A percentile compares a stretch with the other conserved stretches of the same genome.
Evolutionary conservation across 2,888 invertebrate genomes (phyloP).

Genomic region (Apotomis capreana): DNA sequence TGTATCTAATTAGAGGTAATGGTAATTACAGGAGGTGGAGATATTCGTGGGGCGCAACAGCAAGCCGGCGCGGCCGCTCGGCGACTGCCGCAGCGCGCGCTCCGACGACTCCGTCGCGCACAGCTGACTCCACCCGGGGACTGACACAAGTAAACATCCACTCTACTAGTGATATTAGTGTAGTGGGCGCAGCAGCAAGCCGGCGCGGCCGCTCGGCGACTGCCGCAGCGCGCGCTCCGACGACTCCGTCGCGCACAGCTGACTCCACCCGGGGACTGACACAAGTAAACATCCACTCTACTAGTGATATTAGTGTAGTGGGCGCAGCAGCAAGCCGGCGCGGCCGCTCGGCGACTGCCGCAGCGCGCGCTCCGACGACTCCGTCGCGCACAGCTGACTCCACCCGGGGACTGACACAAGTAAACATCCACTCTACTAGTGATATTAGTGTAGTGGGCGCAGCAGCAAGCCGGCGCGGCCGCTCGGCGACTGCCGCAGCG

Average conservation of each 20-base stretch:
- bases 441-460: too few species aligned
- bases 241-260: slow-evolving; percentile 61
- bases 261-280: slow-evolving; percentile 50
- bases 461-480: too few species aligned
- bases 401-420: not conserved
- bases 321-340: too few species aligned
- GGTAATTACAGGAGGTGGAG: slow-evolving; percentile 72
- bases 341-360: slow-evolving; percentile 59
- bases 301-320: too few species aligned
- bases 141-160: not conserved
- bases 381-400: slow-evolving; percentile 66
- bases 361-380: slow-evolving; percentile 53
- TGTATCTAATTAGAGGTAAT: too few species aligned
- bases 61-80: slow-evolving; percentile 63
- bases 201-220: slow-evolving; percentile 54
- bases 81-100: slow-evolving; percentile 60
- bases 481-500: slow-evolving; percentile 62
- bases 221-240: slow-evolving; percentile 55
- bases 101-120: slow-evolving; percentile 55
- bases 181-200: too few species aligned
- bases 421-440: too few species aligned
- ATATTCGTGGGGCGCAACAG: slow-evolving; percentile 73
- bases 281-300: too few species aligned
- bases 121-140: slow-evolving; percentile 61
- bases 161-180: too few species aligned